Evolutionary conservation across 2,113 vertebrate genomes (phyloP).

Genomic region (Muntiacus muntjak): DNA sequence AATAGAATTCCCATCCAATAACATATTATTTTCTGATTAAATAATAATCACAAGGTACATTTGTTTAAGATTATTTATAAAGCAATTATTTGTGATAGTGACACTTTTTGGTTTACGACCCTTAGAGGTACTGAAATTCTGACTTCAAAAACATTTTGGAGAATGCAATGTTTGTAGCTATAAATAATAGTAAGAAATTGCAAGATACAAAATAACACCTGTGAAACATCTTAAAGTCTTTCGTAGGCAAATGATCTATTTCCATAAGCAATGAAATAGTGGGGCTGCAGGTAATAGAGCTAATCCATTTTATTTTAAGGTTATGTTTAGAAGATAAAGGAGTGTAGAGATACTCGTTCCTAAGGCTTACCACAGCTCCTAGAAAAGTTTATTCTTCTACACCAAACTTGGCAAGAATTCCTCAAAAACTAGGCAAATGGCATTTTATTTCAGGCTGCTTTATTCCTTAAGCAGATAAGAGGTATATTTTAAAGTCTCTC

Average conservation of each 20-base stretch:
- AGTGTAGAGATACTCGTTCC: not conserved
- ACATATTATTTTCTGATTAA: conserved; percentile 45
- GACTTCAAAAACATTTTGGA: not conserved
- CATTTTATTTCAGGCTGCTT: not conserved
- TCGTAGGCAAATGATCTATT: not conserved
- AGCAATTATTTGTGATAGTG: not conserved
- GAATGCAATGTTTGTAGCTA: not conserved
- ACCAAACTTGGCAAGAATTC: not conserved
- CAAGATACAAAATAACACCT: not conserved
- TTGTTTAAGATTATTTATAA: conserved; percentile 7
- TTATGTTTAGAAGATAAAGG: not conserved
- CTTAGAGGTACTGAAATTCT: not conserved
- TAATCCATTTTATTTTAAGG: not conserved
- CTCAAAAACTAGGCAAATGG: not conserved
- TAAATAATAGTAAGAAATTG: not conserved
- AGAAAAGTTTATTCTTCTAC: not conserved
- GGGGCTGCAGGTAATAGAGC: not conserved
- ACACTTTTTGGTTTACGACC: not conserved
- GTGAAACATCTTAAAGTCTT: not conserved
- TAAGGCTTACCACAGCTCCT: not conserved
- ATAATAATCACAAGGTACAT: conserved; percentile 4
- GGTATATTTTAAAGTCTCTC: not conserved
- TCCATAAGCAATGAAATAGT: not conserved
- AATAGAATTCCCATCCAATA: not conserved
- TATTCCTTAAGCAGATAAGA: not conserved